Conservation (phyloP, 2,888 invertebrate species). For the Beris chalybata region DNA sequence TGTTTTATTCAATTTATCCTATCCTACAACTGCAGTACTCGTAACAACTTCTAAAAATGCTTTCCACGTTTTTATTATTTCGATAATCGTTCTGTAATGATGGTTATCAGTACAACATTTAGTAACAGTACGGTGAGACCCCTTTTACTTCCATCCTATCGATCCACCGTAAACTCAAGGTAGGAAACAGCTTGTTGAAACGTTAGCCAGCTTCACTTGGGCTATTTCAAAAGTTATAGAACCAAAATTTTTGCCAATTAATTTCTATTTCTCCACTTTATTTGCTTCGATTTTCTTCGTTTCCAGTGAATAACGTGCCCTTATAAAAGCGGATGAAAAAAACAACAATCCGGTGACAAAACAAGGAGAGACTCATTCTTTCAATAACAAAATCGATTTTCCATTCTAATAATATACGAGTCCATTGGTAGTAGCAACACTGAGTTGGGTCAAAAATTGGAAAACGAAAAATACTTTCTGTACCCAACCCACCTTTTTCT, state of each 20-base stretch:
- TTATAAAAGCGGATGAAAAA: background rate
- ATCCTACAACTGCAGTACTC: too few species aligned
- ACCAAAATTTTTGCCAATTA: background rate
- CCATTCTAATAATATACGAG: conserved; percentile 1
- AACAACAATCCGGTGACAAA: background rate
- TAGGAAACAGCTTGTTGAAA: too few species aligned
- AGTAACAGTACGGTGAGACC: too few species aligned
- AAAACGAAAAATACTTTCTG: conserved; percentile 7
- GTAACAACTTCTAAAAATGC: too few species aligned
- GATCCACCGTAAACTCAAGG: too few species aligned
- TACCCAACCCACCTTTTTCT: conserved; percentile 2
- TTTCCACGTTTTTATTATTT: too few species aligned
- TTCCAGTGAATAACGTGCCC: background rate
- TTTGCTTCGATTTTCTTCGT: background rate
- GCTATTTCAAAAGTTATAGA: too few species aligned
- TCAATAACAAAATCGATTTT: conserved; percentile 8
- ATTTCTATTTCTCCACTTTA: background rate
- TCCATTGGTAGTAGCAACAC: background rate
- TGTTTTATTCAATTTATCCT: too few species aligned
- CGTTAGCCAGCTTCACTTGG: too few species aligned
- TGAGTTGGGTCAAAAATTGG: background rate
- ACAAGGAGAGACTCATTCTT: background rate
- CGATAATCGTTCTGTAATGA: too few species aligned
- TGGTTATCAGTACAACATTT: too few species aligned
- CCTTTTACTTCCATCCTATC: too few species aligned